These are phyloP conservation scores for Gandaritis pyraliata DNA, from an alignment of 2,888 invertebrate genomes.

Conservation along the genomic window DNA sequence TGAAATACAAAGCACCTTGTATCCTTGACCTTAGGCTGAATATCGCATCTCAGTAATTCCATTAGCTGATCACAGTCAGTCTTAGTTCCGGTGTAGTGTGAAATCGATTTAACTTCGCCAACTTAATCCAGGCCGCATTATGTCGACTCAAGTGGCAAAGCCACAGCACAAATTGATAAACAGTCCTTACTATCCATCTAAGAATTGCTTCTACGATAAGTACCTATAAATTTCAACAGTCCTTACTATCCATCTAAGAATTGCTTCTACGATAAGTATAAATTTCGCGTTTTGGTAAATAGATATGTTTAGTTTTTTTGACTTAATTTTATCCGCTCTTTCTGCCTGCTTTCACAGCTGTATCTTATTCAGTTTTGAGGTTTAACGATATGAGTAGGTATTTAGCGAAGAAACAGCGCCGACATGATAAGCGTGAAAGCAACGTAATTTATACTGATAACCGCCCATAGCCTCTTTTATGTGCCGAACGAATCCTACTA, in stretches of 20 bases:
- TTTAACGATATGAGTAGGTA: too few species aligned
- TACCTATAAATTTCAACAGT: too few species aligned
- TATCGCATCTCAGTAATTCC: slow-evolving; percentile 6
- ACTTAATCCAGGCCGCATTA: slow-evolving; percentile 27
- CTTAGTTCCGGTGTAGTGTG: slow-evolving; percentile 29
- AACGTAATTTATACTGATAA: too few species aligned
- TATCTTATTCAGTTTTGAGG: too few species aligned
- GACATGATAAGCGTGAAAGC: too few species aligned
- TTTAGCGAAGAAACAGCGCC: too few species aligned
- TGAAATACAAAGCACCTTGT: background rate
- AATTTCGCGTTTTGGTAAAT: background rate
- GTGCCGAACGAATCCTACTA: background rate
- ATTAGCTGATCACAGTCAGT: slow-evolving; percentile 24
- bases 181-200: background rate
- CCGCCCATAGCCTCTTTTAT: background rate
- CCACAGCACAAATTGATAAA: slow-evolving; percentile 17
- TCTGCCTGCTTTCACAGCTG: too few species aligned
- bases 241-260: background rate
- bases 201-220: background rate
- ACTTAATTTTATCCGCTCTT: background rate
- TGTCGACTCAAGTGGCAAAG: slow-evolving; percentile 28
- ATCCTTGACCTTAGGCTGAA: background rate
- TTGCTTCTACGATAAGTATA: background rate
- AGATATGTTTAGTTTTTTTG: too few species aligned
- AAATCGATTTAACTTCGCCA: slow-evolving; percentile 30